A percentile compares a stretch with the other conserved stretches of the same genome.
Conservation (phyloP, 2,113 vertebrate genomes). For the Guaruba guarouba region DNA sequence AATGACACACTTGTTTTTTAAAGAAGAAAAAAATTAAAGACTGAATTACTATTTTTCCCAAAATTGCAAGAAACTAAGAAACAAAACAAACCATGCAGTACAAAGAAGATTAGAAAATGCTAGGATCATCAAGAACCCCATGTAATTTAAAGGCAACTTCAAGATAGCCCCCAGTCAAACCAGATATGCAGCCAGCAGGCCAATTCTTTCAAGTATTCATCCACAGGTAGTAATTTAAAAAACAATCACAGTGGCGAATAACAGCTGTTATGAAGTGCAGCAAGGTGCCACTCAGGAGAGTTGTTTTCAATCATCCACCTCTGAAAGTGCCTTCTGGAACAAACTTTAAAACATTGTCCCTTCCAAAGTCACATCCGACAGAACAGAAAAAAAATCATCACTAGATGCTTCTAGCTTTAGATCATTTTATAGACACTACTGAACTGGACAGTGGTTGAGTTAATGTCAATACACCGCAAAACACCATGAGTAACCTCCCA, state of each 20-base stretch:
- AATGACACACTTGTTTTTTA: background rate
- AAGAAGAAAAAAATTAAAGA: background rate
- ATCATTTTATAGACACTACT: background rate
- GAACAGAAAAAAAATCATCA: background rate
- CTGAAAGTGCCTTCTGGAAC: slow-evolving; percentile 32
- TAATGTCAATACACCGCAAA: background rate
- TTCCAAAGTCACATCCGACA: slow-evolving; percentile 36
- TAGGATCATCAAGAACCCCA: slow-evolving; percentile 44
- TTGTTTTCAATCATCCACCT: slow-evolving; percentile 41
- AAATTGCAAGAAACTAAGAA: background rate
- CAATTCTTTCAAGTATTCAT: slow-evolving; percentile 54
- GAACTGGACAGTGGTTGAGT: background rate
- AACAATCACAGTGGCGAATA: slow-evolving; percentile 50
- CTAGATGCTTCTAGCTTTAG: background rate
- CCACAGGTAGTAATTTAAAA: slow-evolving; percentile 59
- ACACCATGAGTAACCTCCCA: background rate
- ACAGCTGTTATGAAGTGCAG: slow-evolving; percentile 59
- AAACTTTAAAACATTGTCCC: slow-evolving; percentile 23
- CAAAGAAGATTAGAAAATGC: slow-evolving; percentile 37
- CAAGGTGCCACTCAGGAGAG: slow-evolving; percentile 50
- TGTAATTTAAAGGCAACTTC: slow-evolving; percentile 51
- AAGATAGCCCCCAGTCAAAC: slow-evolving; percentile 52
- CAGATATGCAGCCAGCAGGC: slow-evolving; percentile 44
- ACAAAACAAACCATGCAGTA: background rate
- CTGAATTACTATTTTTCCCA: background rate